phyloP scores from a whole-genome alignment of 2,888 invertebrate species.

The Oxytorus armatus region DNA sequence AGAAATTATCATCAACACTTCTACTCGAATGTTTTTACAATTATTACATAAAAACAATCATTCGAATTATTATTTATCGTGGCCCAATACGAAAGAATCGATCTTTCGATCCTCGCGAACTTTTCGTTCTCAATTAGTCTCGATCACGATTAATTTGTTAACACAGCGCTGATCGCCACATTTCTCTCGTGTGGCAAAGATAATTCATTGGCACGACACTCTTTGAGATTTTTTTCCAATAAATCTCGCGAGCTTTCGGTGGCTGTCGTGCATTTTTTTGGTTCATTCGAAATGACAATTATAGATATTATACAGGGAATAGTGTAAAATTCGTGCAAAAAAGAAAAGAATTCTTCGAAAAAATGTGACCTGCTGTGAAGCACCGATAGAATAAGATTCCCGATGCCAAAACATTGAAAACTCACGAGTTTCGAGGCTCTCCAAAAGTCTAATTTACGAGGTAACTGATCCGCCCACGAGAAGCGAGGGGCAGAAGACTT shows the following conservation, averaged over 20 bases:
- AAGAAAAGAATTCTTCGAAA: conserved; percentile 5
- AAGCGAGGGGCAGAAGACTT: conserved; percentile 41
- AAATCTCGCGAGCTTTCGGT: conserved; percentile 2
- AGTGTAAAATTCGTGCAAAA: not conserved
- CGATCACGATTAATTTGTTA: not conserved
- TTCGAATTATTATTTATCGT: too few species aligned
- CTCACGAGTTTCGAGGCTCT: conserved; percentile 78
- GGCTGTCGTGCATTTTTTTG: not conserved
- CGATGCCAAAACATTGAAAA: conserved; percentile 78
- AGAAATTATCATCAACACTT: too few species aligned
- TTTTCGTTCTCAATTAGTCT: conserved; percentile 7
- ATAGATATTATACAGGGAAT: not conserved
- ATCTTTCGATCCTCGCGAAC: conserved; percentile 5
- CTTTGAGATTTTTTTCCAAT: not conserved
- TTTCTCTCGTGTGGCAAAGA: not conserved
- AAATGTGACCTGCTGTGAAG: conserved; percentile 28
- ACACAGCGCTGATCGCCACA: not conserved
- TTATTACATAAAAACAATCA: too few species aligned
- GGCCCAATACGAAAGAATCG: too few species aligned
- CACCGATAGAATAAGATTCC: conserved; percentile 22
- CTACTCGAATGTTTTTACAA: too few species aligned
- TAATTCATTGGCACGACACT: not conserved
- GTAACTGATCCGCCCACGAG: conserved; percentile 81
- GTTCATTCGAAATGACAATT: not conserved
- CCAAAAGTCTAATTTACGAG: conserved; percentile 78